Evolutionary conservation across 2,888 invertebrate genomes (phyloP).

Genomic region (Meandrusa payeni): DNA sequence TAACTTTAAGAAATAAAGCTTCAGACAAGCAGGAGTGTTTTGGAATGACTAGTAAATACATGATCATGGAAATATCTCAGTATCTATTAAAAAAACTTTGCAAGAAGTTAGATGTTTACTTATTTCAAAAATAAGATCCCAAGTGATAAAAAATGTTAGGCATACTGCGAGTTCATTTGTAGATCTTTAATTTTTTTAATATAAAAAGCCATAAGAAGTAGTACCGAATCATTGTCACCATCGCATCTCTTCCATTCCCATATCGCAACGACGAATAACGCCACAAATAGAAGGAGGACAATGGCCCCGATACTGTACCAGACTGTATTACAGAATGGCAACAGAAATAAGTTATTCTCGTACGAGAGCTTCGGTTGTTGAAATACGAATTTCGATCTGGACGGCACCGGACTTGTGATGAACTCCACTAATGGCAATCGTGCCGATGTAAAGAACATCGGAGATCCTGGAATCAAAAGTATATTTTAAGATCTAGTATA

Average conservation of each 20-base stretch:
- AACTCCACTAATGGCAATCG: constrained; percentile 83
- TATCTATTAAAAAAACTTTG: too few species aligned
- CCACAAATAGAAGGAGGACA: constrained; percentile 63
- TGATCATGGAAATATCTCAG: too few species aligned
- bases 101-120: too few species aligned
- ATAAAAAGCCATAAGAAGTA: constrained; percentile 11
- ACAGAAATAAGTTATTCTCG: constrained; percentile 85
- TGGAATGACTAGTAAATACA: too few species aligned
- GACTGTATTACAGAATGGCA: constrained; percentile 84
- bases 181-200: too few species aligned
- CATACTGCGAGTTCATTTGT: too few species aligned
- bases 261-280: constrained; percentile 51
- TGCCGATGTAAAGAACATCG: constrained; percentile 83
- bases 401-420: constrained; percentile 84
- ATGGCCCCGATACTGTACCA: constrained; percentile 81
- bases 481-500: too few species aligned
- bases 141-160: too few species aligned
- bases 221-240: constrained; percentile 32
- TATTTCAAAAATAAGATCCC: too few species aligned
- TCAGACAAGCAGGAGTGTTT: too few species aligned
- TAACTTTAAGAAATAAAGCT: too few species aligned
- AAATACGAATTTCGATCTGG: constrained; percentile 85
- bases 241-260: constrained; percentile 66
- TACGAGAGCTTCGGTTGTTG: constrained; percentile 86
- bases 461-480: constrained; percentile 80